Base-by-base conservation (phyloP, 2,113 vertebrate species). In the Sminthopsis crassicaudata region DNA sequence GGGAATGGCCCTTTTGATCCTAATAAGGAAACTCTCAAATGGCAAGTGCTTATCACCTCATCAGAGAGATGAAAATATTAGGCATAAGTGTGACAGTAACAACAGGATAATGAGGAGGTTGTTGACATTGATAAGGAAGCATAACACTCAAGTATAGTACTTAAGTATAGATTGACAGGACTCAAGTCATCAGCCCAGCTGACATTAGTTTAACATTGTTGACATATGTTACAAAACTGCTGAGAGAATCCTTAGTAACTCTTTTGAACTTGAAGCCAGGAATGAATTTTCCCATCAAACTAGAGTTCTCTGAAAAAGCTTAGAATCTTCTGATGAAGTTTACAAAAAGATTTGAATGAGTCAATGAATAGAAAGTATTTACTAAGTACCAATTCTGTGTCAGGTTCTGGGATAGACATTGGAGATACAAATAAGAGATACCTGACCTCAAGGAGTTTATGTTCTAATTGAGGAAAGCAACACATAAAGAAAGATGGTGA, bases 21-120 rank as follows among this genome's bases (percentile, higher is more conserved):
- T 60, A 92, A 53, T 2, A 95, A 42, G 54, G 16, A 46, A 89
- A n/a, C 19, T 50, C 50, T 53, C n/a, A 92, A 42, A 27, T 57
- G 67, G 27, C 19, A 93, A n/a, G 51, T 36, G 94, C 60, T 92
- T 53, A 16, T n/a, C 89, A 60, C 12, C 2, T 9, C 48, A 0
- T 54, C 60, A 51, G 26, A 2, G 42, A 94, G 96, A 96, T 94
- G 42, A 90, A 92, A 89, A 88, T 92, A 52, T 11, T 90, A 54
- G 91, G 0, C 36, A 90, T 94, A 46, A 67, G 12, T 8, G 22
- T 55, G 48, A 67, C 4, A 16, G 26, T 46, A 52, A 12, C 27
- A 60, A 26, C 12, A 60, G 27, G 42, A 46, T 93, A 94, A 95
- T 52, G 67, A 67, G 60, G 22, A 53, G 19, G 16, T 42, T 90